Conservation (phyloP, 2,113 vertebrate genomes). For the Pao palembangensis region DNA sequence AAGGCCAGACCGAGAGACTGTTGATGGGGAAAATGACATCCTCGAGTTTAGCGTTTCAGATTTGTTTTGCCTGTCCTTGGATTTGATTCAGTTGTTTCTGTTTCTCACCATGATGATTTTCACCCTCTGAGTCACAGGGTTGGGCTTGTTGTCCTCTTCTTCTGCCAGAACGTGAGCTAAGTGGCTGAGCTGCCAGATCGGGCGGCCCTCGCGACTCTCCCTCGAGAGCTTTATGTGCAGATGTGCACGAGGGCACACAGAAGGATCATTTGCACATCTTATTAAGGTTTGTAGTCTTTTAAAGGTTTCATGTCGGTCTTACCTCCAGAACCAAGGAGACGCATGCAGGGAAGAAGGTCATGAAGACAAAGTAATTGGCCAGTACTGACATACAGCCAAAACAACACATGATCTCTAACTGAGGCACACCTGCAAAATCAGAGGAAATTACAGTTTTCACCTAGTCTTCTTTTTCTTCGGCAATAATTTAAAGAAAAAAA, state of each 20-base stretch:
- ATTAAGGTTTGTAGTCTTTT: neutral
- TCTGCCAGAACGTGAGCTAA: constrained; percentile 91
- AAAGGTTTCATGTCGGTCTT: constrained; percentile 31
- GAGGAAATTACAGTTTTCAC: neutral
- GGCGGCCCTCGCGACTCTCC: constrained; percentile 90
- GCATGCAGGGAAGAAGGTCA: constrained; percentile 98
- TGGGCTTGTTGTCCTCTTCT: constrained; percentile 96
- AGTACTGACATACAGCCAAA: constrained; percentile 98
- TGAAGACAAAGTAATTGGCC: constrained; percentile 97
- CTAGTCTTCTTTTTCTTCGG: neutral
- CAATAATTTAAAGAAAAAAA: neutral
- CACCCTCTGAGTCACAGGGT: constrained; percentile 94
- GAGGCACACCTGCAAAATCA: constrained; percentile 82
- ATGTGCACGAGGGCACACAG: neutral
- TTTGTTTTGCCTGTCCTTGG: neutral
- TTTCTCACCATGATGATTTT: constrained; percentile 95
- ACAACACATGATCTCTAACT: constrained; percentile 97
- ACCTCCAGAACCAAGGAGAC: constrained; percentile 97
- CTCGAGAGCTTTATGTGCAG: constrained; percentile 80
- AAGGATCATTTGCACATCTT: neutral
- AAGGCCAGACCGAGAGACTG: constrained; percentile 93
- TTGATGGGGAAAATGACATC: neutral
- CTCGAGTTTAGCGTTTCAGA: neutral
- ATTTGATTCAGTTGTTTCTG: neutral
- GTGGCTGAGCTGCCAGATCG: constrained; percentile 96